A percentile compares a stretch with the other conserved stretches of the same genome.
phyloP scores from a whole-genome alignment of 2,888 invertebrate genomes.

The Oligia fasciuncula region DNA sequence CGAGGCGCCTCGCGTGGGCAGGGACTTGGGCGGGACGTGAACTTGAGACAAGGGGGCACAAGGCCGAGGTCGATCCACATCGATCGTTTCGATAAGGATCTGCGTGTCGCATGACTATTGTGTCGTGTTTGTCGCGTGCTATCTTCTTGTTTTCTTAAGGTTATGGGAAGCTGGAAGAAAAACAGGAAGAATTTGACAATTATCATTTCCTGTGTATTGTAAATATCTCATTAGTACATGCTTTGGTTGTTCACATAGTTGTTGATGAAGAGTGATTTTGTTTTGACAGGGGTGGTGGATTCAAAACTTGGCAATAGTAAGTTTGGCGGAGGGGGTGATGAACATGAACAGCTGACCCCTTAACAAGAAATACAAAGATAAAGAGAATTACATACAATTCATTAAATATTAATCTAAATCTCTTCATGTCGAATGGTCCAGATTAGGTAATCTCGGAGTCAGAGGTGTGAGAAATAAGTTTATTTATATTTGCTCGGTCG shows the following conservation, averaged over 20 bases:
- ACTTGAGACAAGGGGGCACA: conserved; percentile 42
- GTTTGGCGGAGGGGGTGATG: too few species aligned
- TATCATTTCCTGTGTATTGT: not conserved
- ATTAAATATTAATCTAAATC: not conserved
- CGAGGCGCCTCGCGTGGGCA: conserved; percentile 29
- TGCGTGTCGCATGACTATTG: conserved; percentile 26
- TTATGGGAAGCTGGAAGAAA: not conserved
- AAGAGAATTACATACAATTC: not conserved
- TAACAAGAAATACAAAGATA: not conserved
- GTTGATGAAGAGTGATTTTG: not conserved
- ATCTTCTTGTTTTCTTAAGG: conserved; percentile 24
- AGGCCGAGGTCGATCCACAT: conserved; percentile 34
- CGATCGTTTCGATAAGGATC: conserved; percentile 27
- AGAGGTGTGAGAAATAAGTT: not conserved
- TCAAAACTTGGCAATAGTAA: not conserved
- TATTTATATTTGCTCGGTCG: not conserved
- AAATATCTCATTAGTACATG: not conserved
- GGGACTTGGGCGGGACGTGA: conserved; percentile 20
- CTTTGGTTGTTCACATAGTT: not conserved
- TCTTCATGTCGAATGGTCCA: not conserved
- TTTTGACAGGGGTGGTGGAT: not conserved
- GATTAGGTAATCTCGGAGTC: conserved; percentile 3
- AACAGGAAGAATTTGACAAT: not conserved
- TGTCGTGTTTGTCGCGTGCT: conserved; percentile 3
- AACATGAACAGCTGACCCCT: not conserved